Evolutionary conservation across 2,797 vertebrate genomes (phyloP), one percentile per base, ranked within the genome.

Genomic region (Sebastiscus albofasciatus): DNA sequence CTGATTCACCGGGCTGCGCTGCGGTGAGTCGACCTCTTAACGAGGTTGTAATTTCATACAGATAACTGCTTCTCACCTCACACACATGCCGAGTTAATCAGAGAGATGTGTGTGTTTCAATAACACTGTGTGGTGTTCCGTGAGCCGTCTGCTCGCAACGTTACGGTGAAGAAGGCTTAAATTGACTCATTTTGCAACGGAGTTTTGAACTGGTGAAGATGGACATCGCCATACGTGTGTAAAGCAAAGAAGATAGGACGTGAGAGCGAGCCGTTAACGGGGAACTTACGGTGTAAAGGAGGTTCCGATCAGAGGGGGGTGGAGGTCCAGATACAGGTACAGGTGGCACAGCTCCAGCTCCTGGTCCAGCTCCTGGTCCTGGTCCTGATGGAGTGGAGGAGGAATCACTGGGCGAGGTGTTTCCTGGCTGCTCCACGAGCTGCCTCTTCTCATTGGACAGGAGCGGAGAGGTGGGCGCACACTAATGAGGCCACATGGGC

Each of bases 221-320:
- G 2, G 27, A 61, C 5, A 16, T 4, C 46, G 39, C 33, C 5
- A 1, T 27, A 13, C 27, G 62, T 10, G 36, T 18, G 11, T 0
- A 6, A 5, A 29, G 20, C 20, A 34, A 7, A 27, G 5, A 39
- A 16, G 20, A 10, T 20, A 39, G n/a, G 1, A 22, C 3, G 46
- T n/a, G 16, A 77, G 8, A 69, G 64, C 59, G 4, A 69, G 68
- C 64, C 65, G 24, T 49, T 5, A 6, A 0, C 1, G 54, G 60
- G 65, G 65, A 26, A 77, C 84, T 86, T 27, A 86, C 84, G 6
- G 64, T 46, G 46, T 39, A 39, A 14, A 39, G 13, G 36, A 39
- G 36, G 36, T 39, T 39, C 36, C 36, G 36, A 13, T 6, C 36
- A 39, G 36, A 39, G 36, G 36, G 13, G 36, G 36, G 36, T 14